Conservation (phyloP, 2,797 vertebrate species). For the Cynopterus sphinx region DNA sequence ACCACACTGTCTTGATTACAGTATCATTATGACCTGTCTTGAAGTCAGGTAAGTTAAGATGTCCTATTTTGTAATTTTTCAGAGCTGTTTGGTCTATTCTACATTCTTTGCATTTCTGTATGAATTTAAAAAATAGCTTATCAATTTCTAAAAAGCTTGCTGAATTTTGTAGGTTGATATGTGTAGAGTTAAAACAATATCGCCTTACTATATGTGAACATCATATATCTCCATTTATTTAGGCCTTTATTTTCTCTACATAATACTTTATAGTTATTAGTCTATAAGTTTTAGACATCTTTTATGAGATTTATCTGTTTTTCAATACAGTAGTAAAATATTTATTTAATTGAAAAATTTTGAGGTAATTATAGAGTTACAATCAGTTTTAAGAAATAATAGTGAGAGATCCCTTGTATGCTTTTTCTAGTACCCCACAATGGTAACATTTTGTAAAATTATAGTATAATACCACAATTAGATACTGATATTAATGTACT, state of each 20-base stretch:
- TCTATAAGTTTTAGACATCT: neutral
- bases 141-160: neutral
- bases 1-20: neutral
- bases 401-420: neutral
- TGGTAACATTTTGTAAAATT: neutral
- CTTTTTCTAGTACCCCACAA: neutral
- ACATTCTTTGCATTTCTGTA: neutral
- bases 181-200: neutral
- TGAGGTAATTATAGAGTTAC: neutral
- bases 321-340: neutral
- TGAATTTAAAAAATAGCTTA: neutral
- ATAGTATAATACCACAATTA: neutral
- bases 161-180: neutral
- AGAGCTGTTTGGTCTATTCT: neutral
- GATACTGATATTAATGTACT: neutral
- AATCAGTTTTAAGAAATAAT: neutral
- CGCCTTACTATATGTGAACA: neutral
- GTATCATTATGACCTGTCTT: neutral
- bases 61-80: neutral
- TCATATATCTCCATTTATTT: neutral
- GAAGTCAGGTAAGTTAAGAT: neutral
- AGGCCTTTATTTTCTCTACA: neutral
- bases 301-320: neutral
- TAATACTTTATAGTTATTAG: neutral
- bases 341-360: neutral